These are phyloP conservation scores for Leucoraja ocellata DNA, from an alignment of 2,797 vertebrate genomes.

Conservation along the genomic window DNA sequence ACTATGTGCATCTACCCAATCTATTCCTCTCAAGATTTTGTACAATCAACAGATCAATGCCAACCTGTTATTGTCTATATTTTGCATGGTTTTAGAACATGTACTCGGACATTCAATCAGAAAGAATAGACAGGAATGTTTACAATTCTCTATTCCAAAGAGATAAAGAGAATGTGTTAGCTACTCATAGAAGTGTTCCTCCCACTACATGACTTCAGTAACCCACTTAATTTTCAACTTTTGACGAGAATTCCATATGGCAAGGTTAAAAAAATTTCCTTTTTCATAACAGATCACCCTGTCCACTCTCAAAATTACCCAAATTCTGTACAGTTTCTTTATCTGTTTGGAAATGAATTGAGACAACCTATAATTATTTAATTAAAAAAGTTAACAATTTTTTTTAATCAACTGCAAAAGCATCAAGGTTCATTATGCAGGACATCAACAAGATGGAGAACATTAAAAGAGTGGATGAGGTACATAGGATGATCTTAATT, in stretches of 20 bases:
- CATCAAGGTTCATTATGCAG: neutral
- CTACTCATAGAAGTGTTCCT: too few relatives aligned
- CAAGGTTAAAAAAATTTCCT: neutral
- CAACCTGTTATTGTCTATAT: too few relatives aligned
- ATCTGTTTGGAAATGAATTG: neutral
- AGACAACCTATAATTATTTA: neutral
- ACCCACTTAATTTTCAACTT: neutral
- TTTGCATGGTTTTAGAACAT: too few relatives aligned
- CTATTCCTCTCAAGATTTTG: too few relatives aligned
- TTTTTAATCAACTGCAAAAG: neutral
- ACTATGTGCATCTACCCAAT: too few relatives aligned
- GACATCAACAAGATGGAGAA: neutral
- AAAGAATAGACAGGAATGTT: too few relatives aligned
- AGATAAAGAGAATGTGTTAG: too few relatives aligned
- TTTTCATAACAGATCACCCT: neutral
- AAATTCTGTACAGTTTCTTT: neutral
- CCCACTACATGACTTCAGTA: neutral
- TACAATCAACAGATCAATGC: too few relatives aligned
- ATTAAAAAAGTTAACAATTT: neutral
- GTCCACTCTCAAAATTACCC: neutral
- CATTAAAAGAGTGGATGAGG: neutral
- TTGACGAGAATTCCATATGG: neutral
- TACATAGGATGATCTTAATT: neutral
- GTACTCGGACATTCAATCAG: too few relatives aligned
- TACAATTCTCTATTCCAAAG: too few relatives aligned